phyloP scores from a whole-genome alignment of 2,797 vertebrate species.

The Liasis olivaceus region DNA sequence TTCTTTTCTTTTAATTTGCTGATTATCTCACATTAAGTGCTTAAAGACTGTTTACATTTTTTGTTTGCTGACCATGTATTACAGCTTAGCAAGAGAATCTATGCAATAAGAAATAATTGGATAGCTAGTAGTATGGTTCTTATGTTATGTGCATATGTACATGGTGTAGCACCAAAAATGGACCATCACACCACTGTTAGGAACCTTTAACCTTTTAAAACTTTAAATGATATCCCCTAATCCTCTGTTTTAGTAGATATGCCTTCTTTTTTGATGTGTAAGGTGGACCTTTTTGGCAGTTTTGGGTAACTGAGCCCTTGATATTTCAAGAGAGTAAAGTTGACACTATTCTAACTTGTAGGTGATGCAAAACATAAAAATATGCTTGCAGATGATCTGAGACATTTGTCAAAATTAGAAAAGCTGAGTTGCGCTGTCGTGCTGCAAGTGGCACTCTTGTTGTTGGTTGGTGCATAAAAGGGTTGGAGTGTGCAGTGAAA shows the following conservation, averaged over 20 bases:
- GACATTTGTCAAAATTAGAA: background rate
- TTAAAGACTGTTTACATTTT: background rate
- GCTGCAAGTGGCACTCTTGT: background rate
- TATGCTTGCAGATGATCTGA: background rate
- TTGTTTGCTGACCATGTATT: background rate
- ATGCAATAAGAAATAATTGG: too few species aligned
- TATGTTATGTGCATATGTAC: background rate
- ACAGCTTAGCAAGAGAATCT: background rate
- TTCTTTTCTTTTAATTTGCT: background rate
- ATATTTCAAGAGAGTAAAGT: background rate
- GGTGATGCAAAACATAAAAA: background rate
- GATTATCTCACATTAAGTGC: background rate
- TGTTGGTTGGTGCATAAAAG: background rate
- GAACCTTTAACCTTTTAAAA: background rate
- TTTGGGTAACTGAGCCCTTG: background rate
- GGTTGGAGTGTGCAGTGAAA: background rate
- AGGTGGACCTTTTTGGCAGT: background rate
- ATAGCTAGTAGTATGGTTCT: background rate
- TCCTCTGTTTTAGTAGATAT: background rate
- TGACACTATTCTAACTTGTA: background rate
- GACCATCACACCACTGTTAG: background rate
- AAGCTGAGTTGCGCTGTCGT: background rate
- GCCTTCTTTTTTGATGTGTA: background rate
- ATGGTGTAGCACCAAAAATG: background rate
- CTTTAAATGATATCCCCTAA: background rate